These are phyloP conservation scores for Bimastos eiseni DNA, from an alignment of 2,888 invertebrate species.

Conservation along the genomic window DNA sequence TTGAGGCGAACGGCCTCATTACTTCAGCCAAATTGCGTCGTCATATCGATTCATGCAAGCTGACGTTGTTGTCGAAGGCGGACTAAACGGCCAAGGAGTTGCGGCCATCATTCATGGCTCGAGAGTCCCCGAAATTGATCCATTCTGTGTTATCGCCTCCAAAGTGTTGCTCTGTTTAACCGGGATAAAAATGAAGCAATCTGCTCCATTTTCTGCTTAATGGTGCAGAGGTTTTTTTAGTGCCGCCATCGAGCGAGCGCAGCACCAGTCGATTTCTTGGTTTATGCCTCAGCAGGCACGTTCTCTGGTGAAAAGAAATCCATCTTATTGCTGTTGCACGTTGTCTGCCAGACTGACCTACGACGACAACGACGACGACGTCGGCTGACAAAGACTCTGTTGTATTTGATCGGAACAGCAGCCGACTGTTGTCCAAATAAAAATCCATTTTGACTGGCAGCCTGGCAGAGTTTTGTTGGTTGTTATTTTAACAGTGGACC, in stretches of 20 bases:
- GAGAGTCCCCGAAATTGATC: constrained; percentile 7
- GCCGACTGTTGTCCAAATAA: not conserved
- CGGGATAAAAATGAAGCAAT: constrained; percentile 6
- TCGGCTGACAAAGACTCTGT: not conserved
- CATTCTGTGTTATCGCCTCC: not conserved
- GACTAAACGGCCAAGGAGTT: constrained; percentile 5
- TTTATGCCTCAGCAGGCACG: not conserved
- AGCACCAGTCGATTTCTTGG: not conserved
- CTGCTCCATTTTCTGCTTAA: constrained; percentile 13
- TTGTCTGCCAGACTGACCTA: not conserved
- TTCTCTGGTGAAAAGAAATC: not conserved
- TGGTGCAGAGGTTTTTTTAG: not conserved
- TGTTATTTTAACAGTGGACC: not conserved
- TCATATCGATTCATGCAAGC: not conserved
- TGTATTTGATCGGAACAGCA: not conserved
- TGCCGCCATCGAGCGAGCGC: not conserved
- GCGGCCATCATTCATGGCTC: not conserved
- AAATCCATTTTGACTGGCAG: constrained; percentile 5
- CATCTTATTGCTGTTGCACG: not conserved
- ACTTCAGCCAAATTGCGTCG: not conserved
- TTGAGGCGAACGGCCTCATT: not conserved
- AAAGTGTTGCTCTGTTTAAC: constrained; percentile 1
- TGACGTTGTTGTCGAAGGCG: not conserved
- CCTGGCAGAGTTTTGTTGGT: not conserved
- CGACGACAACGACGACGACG: not conserved